phyloP scores from a whole-genome alignment of 2,797 vertebrate species.

The Vultur gryphus region DNA sequence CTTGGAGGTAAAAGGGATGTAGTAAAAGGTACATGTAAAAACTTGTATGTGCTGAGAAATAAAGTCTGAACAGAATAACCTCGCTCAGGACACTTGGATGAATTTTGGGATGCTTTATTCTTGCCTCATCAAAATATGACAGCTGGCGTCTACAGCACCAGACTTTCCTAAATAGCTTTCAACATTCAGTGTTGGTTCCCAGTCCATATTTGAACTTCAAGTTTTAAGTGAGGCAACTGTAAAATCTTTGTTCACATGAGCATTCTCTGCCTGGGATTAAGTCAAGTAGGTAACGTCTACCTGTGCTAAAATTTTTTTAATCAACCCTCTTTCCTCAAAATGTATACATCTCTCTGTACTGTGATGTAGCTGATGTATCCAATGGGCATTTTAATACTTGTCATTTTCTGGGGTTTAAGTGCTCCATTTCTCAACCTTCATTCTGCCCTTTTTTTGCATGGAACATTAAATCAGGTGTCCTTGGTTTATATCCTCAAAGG shows the following conservation, averaged over 20 bases:
- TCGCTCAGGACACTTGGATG: background rate
- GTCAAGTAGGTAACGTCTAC: background rate
- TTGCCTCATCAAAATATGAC: background rate
- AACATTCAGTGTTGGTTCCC: background rate
- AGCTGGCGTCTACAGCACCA: background rate
- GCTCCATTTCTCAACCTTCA: background rate
- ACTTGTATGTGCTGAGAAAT: background rate
- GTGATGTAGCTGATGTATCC: background rate
- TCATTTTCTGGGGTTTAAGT: background rate
- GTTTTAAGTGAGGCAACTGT: background rate
- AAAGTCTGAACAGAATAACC: background rate
- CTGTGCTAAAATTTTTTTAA: background rate
- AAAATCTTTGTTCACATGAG: background rate
- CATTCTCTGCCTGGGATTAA: background rate
- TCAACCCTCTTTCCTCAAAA: background rate
- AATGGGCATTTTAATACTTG: background rate
- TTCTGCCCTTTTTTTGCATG: background rate
- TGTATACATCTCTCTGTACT: background rate
- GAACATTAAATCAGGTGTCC: background rate
- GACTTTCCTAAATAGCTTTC: background rate
- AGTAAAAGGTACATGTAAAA: background rate
- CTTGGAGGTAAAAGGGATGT: background rate
- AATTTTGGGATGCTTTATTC: background rate
- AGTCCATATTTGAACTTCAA: background rate
- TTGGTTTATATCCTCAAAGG: background rate